phyloP scores from a whole-genome alignment of 2,888 invertebrate genomes.

The Lasioglossum villosulum region DNA sequence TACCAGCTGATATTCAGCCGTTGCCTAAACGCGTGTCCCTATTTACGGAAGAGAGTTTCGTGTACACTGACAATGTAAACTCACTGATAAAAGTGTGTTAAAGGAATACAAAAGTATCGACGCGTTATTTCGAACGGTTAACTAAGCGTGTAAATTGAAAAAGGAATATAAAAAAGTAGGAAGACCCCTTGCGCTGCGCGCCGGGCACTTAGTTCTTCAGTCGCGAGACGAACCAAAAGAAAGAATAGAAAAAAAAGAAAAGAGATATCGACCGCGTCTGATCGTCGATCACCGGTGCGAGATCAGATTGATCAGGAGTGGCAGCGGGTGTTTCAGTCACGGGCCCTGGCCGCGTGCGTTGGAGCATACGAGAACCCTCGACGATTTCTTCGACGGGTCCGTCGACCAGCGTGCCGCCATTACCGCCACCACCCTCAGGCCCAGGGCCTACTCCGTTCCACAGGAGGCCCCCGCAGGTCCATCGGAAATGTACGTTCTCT shows the following conservation, averaged over 20 bases:
- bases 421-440: conserved; percentile 80
- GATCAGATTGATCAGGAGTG: conserved; percentile 68
- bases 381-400: conserved; percentile 73
- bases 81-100: no score
- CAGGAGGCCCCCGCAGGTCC: conserved; percentile 79
- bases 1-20: neutral
- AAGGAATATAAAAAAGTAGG: neutral
- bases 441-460: conserved; percentile 79
- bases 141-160: neutral
- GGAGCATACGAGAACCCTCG: conserved; percentile 81
- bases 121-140: no score
- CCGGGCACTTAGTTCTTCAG: neutral
- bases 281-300: conserved; percentile 36
- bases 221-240: neutral
- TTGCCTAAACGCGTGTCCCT: neutral
- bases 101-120: no score
- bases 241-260: neutral
- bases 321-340: conserved; percentile 82
- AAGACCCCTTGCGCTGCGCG: neutral
- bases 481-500: conserved; percentile 81
- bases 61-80: neutral
- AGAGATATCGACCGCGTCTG: neutral
- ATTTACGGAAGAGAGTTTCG: neutral
- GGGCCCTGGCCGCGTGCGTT: conserved; percentile 80
- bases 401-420: conserved; percentile 76